These are phyloP conservation scores for Semnornis frantzii DNA, from an alignment of 2,113 vertebrate genomes.

Conservation along the genomic window DNA sequence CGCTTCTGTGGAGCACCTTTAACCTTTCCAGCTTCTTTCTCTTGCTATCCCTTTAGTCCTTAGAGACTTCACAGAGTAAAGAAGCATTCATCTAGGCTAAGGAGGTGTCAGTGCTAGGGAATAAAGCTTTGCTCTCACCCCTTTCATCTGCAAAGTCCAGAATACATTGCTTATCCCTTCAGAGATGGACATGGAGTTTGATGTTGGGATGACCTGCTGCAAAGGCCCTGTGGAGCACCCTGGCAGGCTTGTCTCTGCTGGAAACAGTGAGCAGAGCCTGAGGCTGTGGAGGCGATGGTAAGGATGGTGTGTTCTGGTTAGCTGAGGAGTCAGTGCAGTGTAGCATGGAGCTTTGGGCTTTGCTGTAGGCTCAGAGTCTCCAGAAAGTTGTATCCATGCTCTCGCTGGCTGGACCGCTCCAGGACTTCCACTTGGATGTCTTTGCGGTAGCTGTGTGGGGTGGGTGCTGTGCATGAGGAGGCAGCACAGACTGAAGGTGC, in stretches of 20 bases:
- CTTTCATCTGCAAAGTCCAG: neutral
- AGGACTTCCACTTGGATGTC: too few relatives aligned
- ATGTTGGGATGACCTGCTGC: accelerated
- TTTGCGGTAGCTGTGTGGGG: neutral
- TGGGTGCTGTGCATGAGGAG: neutral
- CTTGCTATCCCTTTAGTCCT: neutral
- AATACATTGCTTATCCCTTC: neutral
- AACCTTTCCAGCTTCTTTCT: neutral
- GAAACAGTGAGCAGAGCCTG: neutral
- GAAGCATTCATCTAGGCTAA: neutral
- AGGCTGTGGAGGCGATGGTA: neutral
- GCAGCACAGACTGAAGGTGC: too few relatives aligned
- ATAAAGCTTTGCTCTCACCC: neutral
- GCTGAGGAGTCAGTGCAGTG: neutral
- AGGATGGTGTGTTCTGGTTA: neutral
- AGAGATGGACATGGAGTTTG: accelerated
- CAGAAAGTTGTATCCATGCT: neutral
- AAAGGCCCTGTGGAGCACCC: too few relatives aligned
- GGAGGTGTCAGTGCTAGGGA: neutral
- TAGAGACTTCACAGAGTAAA: neutral
- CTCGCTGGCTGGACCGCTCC: accelerated
- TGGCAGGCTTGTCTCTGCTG: neutral
- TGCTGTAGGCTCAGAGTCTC: neutral
- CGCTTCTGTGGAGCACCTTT: neutral
- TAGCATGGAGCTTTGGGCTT: neutral